Base-by-base conservation (phyloP, 2,797 vertebrate species). In the Allobates femoralis region DNA sequence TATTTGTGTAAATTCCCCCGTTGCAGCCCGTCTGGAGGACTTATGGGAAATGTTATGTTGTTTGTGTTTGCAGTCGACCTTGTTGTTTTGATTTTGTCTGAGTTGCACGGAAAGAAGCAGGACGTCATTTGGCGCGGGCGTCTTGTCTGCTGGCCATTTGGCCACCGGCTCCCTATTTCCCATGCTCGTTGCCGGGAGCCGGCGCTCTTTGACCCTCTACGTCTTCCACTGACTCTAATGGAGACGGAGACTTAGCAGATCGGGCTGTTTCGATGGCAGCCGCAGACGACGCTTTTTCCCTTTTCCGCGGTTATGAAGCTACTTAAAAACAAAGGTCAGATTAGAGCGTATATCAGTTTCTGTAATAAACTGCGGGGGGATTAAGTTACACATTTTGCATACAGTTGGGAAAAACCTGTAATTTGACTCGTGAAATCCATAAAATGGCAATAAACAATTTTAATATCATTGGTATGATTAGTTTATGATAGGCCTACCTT, bases 21-120 rank as follows among this genome's bases (percentile, higher is more conserved):
- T 81, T 81, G 58, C 86, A 58, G 92, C 92, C 93, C 93, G 94
- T 94, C 94, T 95, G 94, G 93, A 95, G 94, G 94, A 93, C 93
- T 95, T 94, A 94, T 95, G 94, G 94, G 95, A 94, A 95, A 93
- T 93, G 94, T 93, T 94, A 94, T 94, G 95, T 95, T 95, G 94
- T 95, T 95, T 95, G 94, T 95, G 94, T 95, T 95, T 95, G 93
- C 93, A 94, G 91, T 91, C 37, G 93, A 93, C 90, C 94, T 94
- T 92, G 94, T 94, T 95, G 94, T 95, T 95, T 95, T 95, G 93
- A 94, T 95, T 95, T 94, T 94, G 94, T 95, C 94, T 95, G 94
- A 93, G 94, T 90, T 92, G 93, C 94, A 95, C 95, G 94, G 95
- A 95, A 95, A 82, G 95, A 82, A 95, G 94, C 93, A 95, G 93